These are phyloP conservation scores for Caenorhabditis angaria DNA, from an alignment of 2,888 invertebrate genomes.

Conservation along the genomic window DNA sequence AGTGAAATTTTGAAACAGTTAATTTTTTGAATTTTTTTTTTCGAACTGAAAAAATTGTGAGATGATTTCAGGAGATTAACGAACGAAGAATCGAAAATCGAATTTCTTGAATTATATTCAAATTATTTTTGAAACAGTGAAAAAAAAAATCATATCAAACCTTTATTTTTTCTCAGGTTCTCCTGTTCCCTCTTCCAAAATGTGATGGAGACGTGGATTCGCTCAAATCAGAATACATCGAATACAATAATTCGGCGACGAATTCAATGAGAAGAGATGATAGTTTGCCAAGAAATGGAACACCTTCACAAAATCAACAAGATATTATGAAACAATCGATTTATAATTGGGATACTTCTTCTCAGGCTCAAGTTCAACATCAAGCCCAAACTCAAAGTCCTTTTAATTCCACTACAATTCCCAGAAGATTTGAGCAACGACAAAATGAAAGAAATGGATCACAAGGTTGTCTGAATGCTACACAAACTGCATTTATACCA, in stretches of 20 bases:
- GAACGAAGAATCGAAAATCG: not conserved
- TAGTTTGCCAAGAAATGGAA: slow-evolving; percentile 31
- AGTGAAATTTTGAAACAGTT: too few species aligned
- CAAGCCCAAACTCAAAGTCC: slow-evolving; percentile 14
- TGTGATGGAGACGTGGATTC: slow-evolving; percentile 59
- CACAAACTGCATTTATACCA: not conserved
- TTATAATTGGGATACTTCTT: slow-evolving; percentile 3
- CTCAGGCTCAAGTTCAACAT: slow-evolving; percentile 14
- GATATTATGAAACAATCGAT: slow-evolving; percentile 1
- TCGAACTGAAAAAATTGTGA: too few species aligned
- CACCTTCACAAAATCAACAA: not conserved
- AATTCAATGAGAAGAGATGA: not conserved
- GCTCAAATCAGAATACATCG: slow-evolving; percentile 54
- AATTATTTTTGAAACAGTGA: not conserved
- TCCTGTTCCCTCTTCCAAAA: slow-evolving; percentile 51
- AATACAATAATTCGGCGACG: slow-evolving; percentile 24
- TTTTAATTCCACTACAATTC: slow-evolving; percentile 4
- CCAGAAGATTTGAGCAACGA: too few species aligned
- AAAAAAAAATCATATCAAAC: not conserved
- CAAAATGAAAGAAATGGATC: not conserved
- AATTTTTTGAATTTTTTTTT: too few species aligned
- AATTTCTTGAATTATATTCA: too few species aligned
- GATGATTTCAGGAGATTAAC: not conserved
- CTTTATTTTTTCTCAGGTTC: slow-evolving; percentile 24
- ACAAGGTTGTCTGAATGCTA: slow-evolving; percentile 5